Conservation (phyloP, 2,113 vertebrate species). For the Atherinomorus stipes region DNA sequence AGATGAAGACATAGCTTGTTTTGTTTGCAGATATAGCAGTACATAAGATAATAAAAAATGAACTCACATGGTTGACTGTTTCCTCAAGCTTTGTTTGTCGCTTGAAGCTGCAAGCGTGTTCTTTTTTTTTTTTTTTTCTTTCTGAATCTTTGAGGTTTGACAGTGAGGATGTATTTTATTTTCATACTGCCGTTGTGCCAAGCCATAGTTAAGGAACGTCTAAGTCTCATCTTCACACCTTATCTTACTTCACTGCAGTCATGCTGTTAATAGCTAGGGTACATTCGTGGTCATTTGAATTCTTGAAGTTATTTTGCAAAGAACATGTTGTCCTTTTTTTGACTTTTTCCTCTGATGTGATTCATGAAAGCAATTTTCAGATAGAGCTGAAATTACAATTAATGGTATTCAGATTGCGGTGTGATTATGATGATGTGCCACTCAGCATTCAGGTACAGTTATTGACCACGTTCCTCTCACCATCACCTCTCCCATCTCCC, state of each 20-base stretch:
- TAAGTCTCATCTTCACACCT: constrained; percentile 19
- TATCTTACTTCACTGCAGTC: constrained; percentile 13
- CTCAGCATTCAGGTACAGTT: constrained; percentile 56
- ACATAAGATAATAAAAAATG: too few species aligned
- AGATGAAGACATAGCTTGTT: too few species aligned
- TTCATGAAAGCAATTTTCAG: constrained; percentile 42
- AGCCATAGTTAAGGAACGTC: constrained; percentile 25
- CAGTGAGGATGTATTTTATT: constrained; percentile 1
- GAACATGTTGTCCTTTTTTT: constrained; percentile 17
- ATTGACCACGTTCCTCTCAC: constrained; percentile 20
- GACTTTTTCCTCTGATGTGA: constrained; percentile 19
- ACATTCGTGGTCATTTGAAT: constrained; percentile 43
- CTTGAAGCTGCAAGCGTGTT: constrained; percentile 1
- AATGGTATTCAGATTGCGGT: constrained; percentile 67
- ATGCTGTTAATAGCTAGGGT: constrained; percentile 15
- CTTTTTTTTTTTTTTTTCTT: constrained; percentile 11
- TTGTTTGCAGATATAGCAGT: too few species aligned
- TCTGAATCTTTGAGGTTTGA: constrained; percentile 3
- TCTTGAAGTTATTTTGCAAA: constrained; percentile 24
- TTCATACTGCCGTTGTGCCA: constrained; percentile 11
- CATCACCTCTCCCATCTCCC: constrained; percentile 48
- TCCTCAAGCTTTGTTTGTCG: constrained; percentile 7
- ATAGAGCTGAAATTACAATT: constrained; percentile 57
- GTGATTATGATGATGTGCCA: constrained; percentile 63
- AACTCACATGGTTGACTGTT: too few species aligned